Conservation (phyloP, 2,888 invertebrate genomes). For the Schrankia costaestrigalis region DNA sequence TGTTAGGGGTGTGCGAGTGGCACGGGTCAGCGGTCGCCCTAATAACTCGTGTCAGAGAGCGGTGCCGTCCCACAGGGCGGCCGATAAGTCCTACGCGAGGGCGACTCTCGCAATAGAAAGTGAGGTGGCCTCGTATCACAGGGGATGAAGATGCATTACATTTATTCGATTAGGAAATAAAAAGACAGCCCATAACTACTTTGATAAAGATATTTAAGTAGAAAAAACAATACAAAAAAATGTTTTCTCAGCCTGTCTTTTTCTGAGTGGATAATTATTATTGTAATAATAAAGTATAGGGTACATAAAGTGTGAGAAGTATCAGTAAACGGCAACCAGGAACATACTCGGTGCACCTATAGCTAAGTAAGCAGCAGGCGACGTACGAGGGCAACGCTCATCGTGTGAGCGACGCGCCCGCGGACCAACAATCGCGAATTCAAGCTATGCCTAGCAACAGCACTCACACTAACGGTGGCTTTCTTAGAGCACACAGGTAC, state of each 20-base stretch:
- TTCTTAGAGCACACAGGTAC: constrained; percentile 57
- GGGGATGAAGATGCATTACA: too few relatives aligned
- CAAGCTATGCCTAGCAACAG: constrained; percentile 74
- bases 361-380: constrained; percentile 36
- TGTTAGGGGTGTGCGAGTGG: constrained; percentile 50
- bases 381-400: constrained; percentile 72
- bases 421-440: constrained; percentile 72
- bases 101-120: constrained; percentile 14
- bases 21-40: constrained; percentile 65
- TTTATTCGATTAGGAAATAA: not conserved
- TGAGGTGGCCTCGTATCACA: too few relatives aligned
- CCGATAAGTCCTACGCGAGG: constrained; percentile 20
- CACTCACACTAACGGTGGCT: constrained; percentile 65
- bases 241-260: too few relatives aligned
- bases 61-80: constrained; percentile 35
- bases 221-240: not conserved
- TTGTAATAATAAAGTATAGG: constrained; percentile 40
- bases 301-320: constrained; percentile 49
- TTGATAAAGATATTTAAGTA: not conserved
- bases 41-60: constrained; percentile 52
- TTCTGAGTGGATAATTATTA: too few relatives aligned
- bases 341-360: constrained; percentile 31
- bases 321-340: constrained; percentile 45
- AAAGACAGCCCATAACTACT: not conserved
- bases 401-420: constrained; percentile 75